Evolutionary conservation across 1,140 invertebrate species (phyloP).

Genomic region (Bombyx mandarina): DNA sequence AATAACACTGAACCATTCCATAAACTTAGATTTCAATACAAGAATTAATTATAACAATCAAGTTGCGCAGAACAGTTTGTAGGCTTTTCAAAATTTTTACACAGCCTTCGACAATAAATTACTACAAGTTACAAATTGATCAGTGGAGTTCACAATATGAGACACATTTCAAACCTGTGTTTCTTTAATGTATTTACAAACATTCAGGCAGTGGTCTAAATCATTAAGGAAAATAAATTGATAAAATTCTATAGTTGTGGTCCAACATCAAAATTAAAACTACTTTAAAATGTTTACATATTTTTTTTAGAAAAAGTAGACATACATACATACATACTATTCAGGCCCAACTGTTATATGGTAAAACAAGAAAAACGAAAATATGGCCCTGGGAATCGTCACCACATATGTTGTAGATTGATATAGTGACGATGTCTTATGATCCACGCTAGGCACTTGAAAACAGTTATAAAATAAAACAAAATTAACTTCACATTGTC

Average conservation of each 20-base stretch:
- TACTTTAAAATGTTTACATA: not conserved
- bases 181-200: conserved; percentile 57
- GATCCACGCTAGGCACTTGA: too few species aligned
- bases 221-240: conserved; percentile 1
- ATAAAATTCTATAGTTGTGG: not conserved
- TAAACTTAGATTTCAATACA: conserved; percentile 59
- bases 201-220: conserved; percentile 43
- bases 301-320: too few species aligned
- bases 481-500: too few species aligned
- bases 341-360: too few species aligned
- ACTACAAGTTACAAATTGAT: conserved; percentile 65
- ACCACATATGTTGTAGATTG: too few species aligned
- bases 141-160: conserved; percentile 55
- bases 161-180: conserved; percentile 20
- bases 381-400: too few species aligned
- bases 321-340: too few species aligned
- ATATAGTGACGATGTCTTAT: too few species aligned
- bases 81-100: conserved; percentile 58
- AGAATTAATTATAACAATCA: conserved; percentile 45
- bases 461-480: too few species aligned
- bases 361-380: too few species aligned
- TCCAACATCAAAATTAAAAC: conserved; percentile 3
- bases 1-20: conserved; percentile 69
- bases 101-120: conserved; percentile 66
- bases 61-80: conserved; percentile 42